Percentiles rank a stretch among this genome's conserved stretches.
Evolutionary conservation across 2,888 invertebrate genomes (phyloP).

Genomic region (Lithophane socia): DNA sequence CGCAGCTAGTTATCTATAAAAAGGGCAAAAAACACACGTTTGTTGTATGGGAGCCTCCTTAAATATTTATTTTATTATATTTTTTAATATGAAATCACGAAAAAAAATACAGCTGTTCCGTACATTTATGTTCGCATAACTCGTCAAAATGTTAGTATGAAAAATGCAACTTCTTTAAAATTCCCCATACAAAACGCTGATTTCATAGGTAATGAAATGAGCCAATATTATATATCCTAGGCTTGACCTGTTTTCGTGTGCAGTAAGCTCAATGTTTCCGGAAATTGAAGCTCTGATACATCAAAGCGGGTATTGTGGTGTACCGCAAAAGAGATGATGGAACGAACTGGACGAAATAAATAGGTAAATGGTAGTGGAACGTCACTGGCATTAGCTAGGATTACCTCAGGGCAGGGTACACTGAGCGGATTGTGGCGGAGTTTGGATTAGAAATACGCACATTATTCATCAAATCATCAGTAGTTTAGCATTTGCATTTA

Average conservation of each 20-base stretch:
- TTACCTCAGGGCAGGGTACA: slow-evolving; percentile 15
- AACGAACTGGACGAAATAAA: slow-evolving; percentile 16
- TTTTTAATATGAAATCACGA: no score
- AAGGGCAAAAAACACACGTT: no score
- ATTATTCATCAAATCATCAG: neutral
- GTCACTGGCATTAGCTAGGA: neutral
- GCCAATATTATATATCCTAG: neutral
- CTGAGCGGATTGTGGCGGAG: no score
- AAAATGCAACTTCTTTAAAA: no score
- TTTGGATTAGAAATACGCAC: neutral
- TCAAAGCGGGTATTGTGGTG: slow-evolving; percentile 33
- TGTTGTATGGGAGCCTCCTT: no score
- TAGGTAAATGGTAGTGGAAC: neutral
- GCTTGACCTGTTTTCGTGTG: slow-evolving; percentile 34
- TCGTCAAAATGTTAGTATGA: no score
- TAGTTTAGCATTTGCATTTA: neutral
- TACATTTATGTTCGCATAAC: no score
- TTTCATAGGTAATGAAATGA: no score
- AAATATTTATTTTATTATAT: no score
- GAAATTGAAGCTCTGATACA: slow-evolving; percentile 29
- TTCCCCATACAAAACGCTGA: no score
- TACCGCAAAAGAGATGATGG: slow-evolving; percentile 24
- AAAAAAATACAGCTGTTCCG: no score
- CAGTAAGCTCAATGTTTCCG: slow-evolving; percentile 30
- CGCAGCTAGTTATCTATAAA: no score